Base-by-base conservation (phyloP, 37 sponge, comb jelly and placozoan species). In the Cliona cf. orientalis region DNA sequence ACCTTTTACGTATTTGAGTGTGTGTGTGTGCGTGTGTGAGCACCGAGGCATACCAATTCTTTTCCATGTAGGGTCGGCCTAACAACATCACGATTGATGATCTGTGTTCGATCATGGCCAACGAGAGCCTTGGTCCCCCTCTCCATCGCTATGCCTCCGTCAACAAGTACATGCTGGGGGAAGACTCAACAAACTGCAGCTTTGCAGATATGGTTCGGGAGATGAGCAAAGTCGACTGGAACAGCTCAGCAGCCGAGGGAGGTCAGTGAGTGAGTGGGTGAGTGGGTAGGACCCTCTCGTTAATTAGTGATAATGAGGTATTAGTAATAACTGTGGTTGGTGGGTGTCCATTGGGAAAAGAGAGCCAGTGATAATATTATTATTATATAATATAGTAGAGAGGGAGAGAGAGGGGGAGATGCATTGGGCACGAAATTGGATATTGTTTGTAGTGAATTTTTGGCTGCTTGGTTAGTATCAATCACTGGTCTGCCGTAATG, bases 21-120 rank as follows among this genome's bases (percentile, higher is more conserved):
- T 12, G 53, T 49, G 53, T 49, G 53, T 49, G 53, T 49, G 53
- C 14, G 53, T 49, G 53, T 49, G 53, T 49, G 53, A 19, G 53
- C 14, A 14, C 14, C 14, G 9, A 14, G 9, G 53, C 14, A 14
- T 49, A 14, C 14, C 14, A 19, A 14, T 49, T 9, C 14, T 9
- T 49, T 9, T 49, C 14, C 14, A 14, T 49, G 53, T 49, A 89
- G 84, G 91, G 86, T 19, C 82, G 76, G 42, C 56, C 67, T 26
- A 74, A 80, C 22, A 73, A 87, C 31, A 56, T 78, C 42, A 90
- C 91, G 25, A 86, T 90, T 1, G 82, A 71, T 66, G 76, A 69
- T 44, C 70, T 94, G 29, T 94, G 94, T 74, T 39, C 41, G 17
- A 36, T 94, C 49, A 94, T 94, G 94, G 46, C 58, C 26, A 79